phyloP scores from a whole-genome alignment of 2,113 vertebrate genomes.

The Gyps fulvus region DNA sequence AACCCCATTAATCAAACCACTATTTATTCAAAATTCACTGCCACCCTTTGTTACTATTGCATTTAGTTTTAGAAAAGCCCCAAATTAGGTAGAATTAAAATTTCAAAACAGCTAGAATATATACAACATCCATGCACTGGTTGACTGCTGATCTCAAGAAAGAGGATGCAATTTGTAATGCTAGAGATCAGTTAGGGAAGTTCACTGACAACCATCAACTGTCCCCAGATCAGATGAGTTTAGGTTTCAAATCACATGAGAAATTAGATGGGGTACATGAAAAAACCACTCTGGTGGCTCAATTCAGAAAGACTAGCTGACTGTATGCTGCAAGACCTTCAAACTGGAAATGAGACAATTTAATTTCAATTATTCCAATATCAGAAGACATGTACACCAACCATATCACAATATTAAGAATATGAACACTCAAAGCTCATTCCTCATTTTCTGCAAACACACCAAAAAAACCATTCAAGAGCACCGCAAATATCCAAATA shows the following conservation, averaged over 20 bases:
- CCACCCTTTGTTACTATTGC: not conserved
- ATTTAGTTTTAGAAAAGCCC: not conserved
- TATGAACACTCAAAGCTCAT: not conserved
- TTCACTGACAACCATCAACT: not conserved
- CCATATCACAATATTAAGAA: not conserved
- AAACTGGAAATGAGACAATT: slow-evolving; percentile 28
- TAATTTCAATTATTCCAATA: not conserved
- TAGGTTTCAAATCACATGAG: not conserved
- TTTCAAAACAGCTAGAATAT: not conserved
- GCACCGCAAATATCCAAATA: not conserved
- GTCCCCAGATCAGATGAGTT: not conserved
- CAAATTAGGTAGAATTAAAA: not conserved
- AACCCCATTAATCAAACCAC: not conserved
- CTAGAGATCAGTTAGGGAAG: not conserved
- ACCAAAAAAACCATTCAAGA: not conserved
- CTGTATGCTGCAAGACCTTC: slow-evolving; percentile 20
- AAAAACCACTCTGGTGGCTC: not conserved
- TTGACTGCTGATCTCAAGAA: not conserved
- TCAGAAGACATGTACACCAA: not conserved
- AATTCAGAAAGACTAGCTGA: slow-evolving; percentile 33
- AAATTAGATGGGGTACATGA: not conserved
- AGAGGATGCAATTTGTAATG: not conserved
- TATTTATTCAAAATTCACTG: not conserved
- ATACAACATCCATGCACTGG: not conserved
- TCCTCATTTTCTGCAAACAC: not conserved